These are phyloP conservation scores for Heliconius sara DNA, from an alignment of 2,888 invertebrate species.

Conservation along the genomic window DNA sequence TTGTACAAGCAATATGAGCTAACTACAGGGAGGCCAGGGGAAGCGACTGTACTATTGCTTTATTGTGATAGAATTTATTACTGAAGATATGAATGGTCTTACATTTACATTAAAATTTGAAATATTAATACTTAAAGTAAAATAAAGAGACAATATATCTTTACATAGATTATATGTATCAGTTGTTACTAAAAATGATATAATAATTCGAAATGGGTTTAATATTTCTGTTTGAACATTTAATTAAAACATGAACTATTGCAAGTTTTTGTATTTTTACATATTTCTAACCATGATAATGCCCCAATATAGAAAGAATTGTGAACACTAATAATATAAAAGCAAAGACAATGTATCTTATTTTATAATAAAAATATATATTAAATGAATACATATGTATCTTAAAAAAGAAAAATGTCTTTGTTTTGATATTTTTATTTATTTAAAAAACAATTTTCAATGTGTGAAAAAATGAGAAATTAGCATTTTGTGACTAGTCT, in stretches of 20 bases:
- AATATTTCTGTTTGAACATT: no score
- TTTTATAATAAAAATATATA: not conserved
- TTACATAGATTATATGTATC: not conserved
- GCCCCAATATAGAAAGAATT: not conserved
- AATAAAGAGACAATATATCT: not conserved
- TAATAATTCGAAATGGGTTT: no score
- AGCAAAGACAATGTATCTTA: not conserved
- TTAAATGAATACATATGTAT: not conserved
- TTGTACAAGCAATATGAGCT: no score
- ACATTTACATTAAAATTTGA: not conserved
- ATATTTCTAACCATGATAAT: not conserved
- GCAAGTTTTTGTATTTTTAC: no score
- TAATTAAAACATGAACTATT: no score
- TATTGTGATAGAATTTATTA: constrained; percentile 35
- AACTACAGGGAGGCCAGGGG: no score
- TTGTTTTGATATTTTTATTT: not conserved
- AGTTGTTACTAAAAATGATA: no score
- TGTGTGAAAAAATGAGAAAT: constrained; percentile 15
- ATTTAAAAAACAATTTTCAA: not conserved
- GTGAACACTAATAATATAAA: not conserved
- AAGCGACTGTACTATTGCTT: constrained; percentile 7
- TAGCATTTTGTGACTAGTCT: constrained; percentile 26
- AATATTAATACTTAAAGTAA: not conserved
- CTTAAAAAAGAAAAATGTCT: not conserved
- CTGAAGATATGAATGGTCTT: constrained; percentile 2